These are phyloP conservation scores for Micronisus gabar DNA, from an alignment of 2,113 vertebrate genomes.

Conservation along the genomic window DNA sequence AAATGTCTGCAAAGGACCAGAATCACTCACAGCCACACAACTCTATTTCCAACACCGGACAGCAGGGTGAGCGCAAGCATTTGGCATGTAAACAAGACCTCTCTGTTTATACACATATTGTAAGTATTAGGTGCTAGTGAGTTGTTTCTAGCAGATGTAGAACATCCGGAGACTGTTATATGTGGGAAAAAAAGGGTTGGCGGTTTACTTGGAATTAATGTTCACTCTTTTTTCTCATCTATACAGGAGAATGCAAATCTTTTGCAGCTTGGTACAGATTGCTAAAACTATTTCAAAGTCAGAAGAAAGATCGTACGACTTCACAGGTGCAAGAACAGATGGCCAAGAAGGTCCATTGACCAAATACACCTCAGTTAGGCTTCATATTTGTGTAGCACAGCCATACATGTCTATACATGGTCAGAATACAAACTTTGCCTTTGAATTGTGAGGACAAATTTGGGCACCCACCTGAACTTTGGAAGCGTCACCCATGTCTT, in stretches of 20 bases:
- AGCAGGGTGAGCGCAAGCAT: constrained; percentile 29
- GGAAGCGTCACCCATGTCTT: not conserved
- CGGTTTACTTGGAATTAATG: not conserved
- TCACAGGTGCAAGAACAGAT: not conserved
- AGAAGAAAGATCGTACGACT: not conserved
- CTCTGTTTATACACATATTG: constrained; percentile 64
- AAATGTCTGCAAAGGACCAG: not conserved
- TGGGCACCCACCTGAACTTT: not conserved
- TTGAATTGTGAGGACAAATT: not conserved
- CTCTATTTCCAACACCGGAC: not conserved
- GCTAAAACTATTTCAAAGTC: not conserved
- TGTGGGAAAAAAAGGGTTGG: not conserved
- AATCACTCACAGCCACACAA: constrained; percentile 18
- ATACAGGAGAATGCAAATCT: not conserved
- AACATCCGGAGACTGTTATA: constrained; percentile 46
- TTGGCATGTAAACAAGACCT: constrained; percentile 60
- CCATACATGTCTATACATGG: not conserved
- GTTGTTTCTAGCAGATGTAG: constrained; percentile 19
- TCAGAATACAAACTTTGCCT: not conserved
- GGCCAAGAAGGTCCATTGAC: not conserved
- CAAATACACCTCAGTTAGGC: not conserved
- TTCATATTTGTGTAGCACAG: not conserved
- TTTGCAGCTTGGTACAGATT: not conserved
- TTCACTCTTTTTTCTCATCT: not conserved
- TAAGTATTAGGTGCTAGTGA: constrained; percentile 59